Base-by-base conservation (phyloP, 2,113 vertebrate genomes). In the Chauna torquata region DNA sequence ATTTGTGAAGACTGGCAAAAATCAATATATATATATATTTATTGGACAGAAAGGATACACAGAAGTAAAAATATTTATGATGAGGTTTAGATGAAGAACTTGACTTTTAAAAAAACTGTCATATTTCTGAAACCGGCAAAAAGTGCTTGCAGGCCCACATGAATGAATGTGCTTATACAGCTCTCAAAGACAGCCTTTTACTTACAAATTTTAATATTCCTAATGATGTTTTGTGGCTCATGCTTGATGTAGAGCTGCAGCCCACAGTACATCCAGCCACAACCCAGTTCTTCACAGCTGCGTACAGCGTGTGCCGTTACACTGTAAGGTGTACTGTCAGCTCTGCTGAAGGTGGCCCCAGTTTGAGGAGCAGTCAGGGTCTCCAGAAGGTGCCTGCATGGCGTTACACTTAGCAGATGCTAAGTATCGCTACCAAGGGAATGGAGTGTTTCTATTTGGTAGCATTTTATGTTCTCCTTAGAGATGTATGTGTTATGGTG, bases 401-500 rank as follows among this genome's bases (percentile, higher is more conserved):
- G 62, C 32, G 40, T 2, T 1, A n/a, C 40, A 42, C 6, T 27
- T 28, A 75, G 12, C 25, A 15, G 55, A 22, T 25, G 24, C 34
- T 11, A 22, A 42, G 4, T 19, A 32, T 58, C 32, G 61, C 44
- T 47, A 58, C 30, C 28, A 18, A 38, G 36, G 76, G 64, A 88
- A 72, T 0, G 0, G 0, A 30, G 16, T 10, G 0, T 50, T 76
- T 79, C 79, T 45, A 57, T 91, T 25, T 74, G 49, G 30, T 50
- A n/a, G 49, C n/a, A 45, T 52, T 92, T 92, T 62, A 58, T 69
- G 24, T 47, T 74, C 40, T 85, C 49, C 76, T 83, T 47, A 17
- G 12, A 66, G 49, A 93, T n/a, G 32, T 76, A n/a, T 10, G 10
- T 0, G 0, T 72, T 76, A 82, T 49, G 61, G 16, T 77, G 34